A percentile compares a stretch with the other conserved stretches of the same genome.
Conservation (phyloP, 2,113 vertebrate genomes). For the Choloepus hoffmanni region DNA sequence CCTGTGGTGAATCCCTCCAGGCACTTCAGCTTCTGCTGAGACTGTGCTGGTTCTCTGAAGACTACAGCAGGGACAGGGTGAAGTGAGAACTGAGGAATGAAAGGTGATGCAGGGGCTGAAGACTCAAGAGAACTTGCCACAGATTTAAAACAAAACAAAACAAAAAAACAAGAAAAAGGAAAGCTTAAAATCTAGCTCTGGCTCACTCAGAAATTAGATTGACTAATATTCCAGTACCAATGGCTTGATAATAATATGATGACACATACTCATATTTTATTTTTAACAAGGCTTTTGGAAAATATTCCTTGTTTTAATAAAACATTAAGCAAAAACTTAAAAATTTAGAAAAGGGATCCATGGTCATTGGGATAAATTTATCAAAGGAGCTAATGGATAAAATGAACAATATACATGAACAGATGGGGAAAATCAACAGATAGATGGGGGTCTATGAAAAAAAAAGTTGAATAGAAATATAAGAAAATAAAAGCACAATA, state of each 20-base stretch:
- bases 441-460: background rate
- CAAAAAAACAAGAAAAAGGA: too few species aligned
- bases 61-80: background rate
- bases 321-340: background rate
- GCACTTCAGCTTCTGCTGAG: background rate
- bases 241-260: background rate
- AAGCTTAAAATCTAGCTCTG: background rate
- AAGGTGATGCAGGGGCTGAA: background rate
- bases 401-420: background rate
- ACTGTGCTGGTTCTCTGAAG: background rate
- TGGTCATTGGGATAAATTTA: background rate
- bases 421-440: background rate
- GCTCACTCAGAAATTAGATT: too few species aligned
- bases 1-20: background rate
- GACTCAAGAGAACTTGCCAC: background rate
- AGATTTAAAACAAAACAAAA: background rate
- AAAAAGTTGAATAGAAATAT: background rate
- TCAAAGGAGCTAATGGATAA: background rate
- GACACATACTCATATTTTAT: background rate
- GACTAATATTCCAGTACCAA: background rate
- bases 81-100: background rate
- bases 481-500: background rate
- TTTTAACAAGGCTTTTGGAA: background rate
- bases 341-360: background rate
- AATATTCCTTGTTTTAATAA: background rate